Percentiles rank a stretch among this genome's conserved stretches.
phyloP scores from a whole-genome alignment of 1,140 invertebrate species.

The Drosophila sucinea region DNA sequence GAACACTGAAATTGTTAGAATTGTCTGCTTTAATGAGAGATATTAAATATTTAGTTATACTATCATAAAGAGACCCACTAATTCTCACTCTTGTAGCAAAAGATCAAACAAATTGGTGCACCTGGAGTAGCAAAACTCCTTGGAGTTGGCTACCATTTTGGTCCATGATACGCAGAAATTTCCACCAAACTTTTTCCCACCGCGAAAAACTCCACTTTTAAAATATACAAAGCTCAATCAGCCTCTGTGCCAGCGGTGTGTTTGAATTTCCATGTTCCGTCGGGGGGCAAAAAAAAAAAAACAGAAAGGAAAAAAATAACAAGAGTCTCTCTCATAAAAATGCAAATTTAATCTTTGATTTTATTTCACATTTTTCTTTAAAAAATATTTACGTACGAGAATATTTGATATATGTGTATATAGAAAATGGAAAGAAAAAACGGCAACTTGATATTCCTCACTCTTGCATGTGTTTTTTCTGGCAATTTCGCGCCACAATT shows the following conservation, averaged over 20 bases:
- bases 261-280: background rate
- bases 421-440: constrained; percentile 2
- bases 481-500: constrained; percentile 50
- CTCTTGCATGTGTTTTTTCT: constrained; percentile 30
- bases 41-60: no score
- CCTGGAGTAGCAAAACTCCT: background rate
- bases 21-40: no score
- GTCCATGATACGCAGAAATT: background rate
- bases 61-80: no score
- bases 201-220: background rate
- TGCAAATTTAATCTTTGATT: constrained; percentile 63
- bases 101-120: background rate
- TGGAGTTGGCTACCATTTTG: background rate
- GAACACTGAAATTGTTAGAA: no score
- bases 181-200: background rate
- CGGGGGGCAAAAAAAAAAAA: background rate
- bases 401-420: constrained; percentile 4
- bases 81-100: background rate
- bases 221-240: constrained; percentile 8
- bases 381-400: background rate
- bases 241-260: constrained; percentile 1
- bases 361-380: constrained; percentile 20
- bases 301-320: constrained; percentile 15
- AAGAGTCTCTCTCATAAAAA: constrained; percentile 49
- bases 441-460: constrained; percentile 43